A percentile compares a stretch with the other conserved stretches of the same genome.
Conservation (phyloP, 2,113 vertebrate species). For the Aythya baeri region DNA sequence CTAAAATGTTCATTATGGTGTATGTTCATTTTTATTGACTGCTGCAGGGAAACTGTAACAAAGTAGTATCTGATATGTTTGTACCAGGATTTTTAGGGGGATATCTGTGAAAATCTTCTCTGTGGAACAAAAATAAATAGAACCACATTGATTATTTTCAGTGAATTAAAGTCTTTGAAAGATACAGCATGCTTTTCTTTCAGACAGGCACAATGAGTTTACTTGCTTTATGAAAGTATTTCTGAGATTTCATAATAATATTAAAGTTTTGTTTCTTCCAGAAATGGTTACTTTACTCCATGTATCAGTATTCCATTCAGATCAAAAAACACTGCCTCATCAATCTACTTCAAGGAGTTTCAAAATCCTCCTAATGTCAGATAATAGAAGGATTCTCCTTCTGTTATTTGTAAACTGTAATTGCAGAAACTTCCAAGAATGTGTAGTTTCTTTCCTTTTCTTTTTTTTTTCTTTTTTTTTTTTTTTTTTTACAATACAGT, state of each 20-base stretch:
- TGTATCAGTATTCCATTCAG: neutral
- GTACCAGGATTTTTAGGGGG: neutral
- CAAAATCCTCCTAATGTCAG: neutral
- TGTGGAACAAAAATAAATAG: neutral
- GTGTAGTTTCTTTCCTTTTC: neutral
- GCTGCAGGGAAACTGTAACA: neutral
- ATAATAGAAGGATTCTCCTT: neutral
- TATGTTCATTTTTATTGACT: neutral
- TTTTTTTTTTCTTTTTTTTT: neutral
- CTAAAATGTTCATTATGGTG: neutral
- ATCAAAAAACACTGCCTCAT: neutral
- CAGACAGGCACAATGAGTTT: neutral
- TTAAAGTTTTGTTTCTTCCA: neutral
- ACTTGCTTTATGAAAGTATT: neutral
- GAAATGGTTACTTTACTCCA: neutral
- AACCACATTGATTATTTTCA: neutral
- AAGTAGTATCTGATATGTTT: neutral
- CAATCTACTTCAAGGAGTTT: neutral
- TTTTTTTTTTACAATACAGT: neutral
- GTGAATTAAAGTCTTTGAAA: neutral
- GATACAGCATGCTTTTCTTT: neutral
- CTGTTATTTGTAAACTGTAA: neutral
- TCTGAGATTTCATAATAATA: neutral
- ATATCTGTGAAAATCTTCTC: neutral
- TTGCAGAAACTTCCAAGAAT: neutral